These are phyloP conservation scores for Drosophila bocki DNA, from an alignment of 1,140 invertebrate species.

Conservation along the genomic window DNA sequence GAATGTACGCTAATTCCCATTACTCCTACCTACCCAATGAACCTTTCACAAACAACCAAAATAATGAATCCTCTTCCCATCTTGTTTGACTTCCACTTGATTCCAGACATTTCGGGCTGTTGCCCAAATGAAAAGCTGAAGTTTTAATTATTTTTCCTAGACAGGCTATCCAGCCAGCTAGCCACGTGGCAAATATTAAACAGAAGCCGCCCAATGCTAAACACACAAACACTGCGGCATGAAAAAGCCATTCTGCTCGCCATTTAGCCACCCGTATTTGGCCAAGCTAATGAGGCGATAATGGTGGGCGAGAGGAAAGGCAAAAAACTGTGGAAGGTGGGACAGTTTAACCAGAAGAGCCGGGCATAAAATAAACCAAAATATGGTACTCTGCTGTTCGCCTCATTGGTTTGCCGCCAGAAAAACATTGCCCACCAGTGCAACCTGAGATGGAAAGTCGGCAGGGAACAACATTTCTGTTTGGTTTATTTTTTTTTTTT, in stretches of 20 bases:
- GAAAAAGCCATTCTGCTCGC: conserved; percentile 42
- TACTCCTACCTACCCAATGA: not conserved
- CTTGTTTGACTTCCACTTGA: conserved; percentile 17
- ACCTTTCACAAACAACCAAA: conserved; percentile 7
- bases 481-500: conserved; percentile 6
- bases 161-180: not conserved
- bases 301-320: conserved; percentile 10
- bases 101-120: conserved; percentile 16
- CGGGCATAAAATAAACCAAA: conserved; percentile 60
- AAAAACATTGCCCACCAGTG: conserved; percentile 26
- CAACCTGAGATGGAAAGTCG: conserved; percentile 26
- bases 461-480: conserved; percentile 11
- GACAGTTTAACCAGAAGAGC: conserved; percentile 26
- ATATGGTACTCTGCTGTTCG: conserved; percentile 22
- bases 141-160: conserved; percentile 48
- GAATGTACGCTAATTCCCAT: not conserved
- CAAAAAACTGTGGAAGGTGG: conserved; percentile 7
- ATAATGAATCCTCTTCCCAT: not conserved
- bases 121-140: conserved; percentile 18
- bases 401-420: conserved; percentile 62
- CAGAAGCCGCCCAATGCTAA: conserved; percentile 36
- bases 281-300: conserved; percentile 72
- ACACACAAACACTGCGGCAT: conserved; percentile 20
- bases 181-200: conserved; percentile 54
- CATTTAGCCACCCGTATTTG: conserved; percentile 60